phyloP scores from a whole-genome alignment of 1,140 invertebrate species.

The Leptinotarsa texana region DNA sequence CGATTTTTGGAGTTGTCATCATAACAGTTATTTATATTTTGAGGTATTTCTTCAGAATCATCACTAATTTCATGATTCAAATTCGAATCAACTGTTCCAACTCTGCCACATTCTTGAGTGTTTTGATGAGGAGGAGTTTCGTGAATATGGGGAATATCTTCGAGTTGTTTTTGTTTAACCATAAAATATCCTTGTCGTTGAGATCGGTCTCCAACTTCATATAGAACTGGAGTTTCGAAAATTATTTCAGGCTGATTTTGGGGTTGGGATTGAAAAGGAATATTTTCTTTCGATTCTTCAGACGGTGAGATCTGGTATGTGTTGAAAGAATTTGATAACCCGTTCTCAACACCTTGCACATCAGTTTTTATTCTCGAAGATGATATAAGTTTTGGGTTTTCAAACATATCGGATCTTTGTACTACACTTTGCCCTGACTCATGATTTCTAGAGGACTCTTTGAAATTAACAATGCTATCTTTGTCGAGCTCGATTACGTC shows the following conservation, averaged over 20 bases:
- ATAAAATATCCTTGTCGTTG: slow-evolving; percentile 12
- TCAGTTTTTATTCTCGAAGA: slow-evolving; percentile 1
- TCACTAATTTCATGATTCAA: too few species aligned
- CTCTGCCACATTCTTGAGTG: too few species aligned
- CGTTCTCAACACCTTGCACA: not conserved
- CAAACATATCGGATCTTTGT: not conserved
- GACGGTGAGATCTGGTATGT: not conserved
- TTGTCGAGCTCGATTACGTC: slow-evolving; percentile 19
- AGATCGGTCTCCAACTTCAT: not conserved
- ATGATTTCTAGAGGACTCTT: not conserved
- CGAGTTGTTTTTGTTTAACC: slow-evolving; percentile 11
- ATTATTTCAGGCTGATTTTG: slow-evolving; percentile 9
- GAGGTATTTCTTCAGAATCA: too few species aligned
- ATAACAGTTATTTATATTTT: too few species aligned
- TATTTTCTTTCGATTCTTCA: slow-evolving; percentile 1
- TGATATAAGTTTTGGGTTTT: not conserved
- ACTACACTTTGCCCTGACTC: too few species aligned
- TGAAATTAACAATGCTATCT: not conserved
- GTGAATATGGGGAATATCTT: too few species aligned
- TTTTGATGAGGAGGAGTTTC: too few species aligned
- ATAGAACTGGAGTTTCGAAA: slow-evolving; percentile 3
- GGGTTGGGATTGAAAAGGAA: not conserved
- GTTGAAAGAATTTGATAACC: not conserved
- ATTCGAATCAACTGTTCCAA: too few species aligned
- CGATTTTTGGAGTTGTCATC: too few species aligned